Conservation (phyloP, 2,113 vertebrate species). For the Brevimyrus niger region DNA sequence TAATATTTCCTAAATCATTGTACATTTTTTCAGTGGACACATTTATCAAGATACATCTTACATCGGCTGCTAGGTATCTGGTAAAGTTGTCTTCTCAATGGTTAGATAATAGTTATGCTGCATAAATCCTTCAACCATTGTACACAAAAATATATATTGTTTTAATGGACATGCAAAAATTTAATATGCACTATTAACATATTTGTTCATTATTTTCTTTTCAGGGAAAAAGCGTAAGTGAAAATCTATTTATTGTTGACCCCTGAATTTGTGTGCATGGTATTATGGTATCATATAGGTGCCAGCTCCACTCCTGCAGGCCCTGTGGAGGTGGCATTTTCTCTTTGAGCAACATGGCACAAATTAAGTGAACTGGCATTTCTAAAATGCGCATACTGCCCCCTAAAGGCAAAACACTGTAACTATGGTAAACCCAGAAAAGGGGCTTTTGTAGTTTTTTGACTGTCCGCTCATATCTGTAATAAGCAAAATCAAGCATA, state of each 20-base stretch:
- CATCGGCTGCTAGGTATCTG: background rate
- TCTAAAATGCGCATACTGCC: background rate
- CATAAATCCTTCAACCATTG: background rate
- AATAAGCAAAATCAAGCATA: background rate
- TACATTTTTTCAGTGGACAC: background rate
- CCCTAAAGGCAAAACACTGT: background rate
- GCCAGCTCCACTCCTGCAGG: background rate
- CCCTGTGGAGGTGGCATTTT: too few relatives aligned
- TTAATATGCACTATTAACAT: background rate
- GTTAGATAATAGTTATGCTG: background rate
- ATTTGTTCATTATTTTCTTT: constrained; percentile 25
- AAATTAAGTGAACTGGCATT: background rate
- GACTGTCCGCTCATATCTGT: background rate
- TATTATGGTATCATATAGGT: background rate
- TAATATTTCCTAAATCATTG: background rate
- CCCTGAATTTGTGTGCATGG: background rate
- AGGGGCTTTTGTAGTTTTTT: background rate
- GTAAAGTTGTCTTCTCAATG: background rate
- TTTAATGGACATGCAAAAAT: background rate
- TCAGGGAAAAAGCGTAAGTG: constrained; percentile 57
- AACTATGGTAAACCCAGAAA: background rate
- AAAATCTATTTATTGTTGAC: background rate
- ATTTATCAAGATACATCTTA: background rate
- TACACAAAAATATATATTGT: background rate
- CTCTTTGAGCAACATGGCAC: too few relatives aligned